Base-by-base conservation (phyloP, 2,113 vertebrate species). In the Hippocampus guttulatus region DNA sequence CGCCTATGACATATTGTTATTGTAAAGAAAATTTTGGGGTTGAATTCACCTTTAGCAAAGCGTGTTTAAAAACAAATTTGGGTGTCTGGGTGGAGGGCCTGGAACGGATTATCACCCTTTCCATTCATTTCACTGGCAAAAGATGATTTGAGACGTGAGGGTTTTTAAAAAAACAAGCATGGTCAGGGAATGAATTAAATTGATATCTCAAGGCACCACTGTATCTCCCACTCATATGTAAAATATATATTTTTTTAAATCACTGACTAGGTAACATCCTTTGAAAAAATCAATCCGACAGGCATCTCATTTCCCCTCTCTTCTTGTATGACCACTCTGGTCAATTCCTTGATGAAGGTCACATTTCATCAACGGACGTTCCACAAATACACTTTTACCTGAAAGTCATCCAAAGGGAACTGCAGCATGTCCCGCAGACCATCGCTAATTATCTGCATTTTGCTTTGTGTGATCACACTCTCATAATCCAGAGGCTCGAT, bases 401-500 rank as follows among this genome's bases (percentile, higher is more conserved):
- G 95, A 81, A 98, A 98, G 90, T 99, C 97, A 38, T 99, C 96
- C 0, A 93, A 94, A 43, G 97, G 96, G 57, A 98, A 98, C 82
- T 96, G 93, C 3, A 99, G 89, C 96, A 99, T 96, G 76, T 99
- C 97, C 78, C 97, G 89, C 16, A 96, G 89, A 38, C 91, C 91
- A 83, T 98, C 96, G 1, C 95, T 97, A 84, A 98, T 83, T 87
- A 99, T 99, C 88, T 98, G 96, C 0, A 94, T 98, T 87, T 96
- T 98, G 89, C 93, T 98, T 82, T 99, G 97, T 27, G 96, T 88
- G 0, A 98, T 88, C 68, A 98, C 94, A 83, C 92, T 97, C 89
- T 99, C 96, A 11, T 99, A 99, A 88, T 99, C 97, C 71, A 98
- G 91, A 0, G 97, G 97, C 88, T 99, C 96, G 21, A 98, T 95